A percentile compares a stretch with the other conserved stretches of the same genome.
Evolutionary conservation across 23 tunicate species (phyloP).

Genomic region (Oikopleura dioica): DNA sequence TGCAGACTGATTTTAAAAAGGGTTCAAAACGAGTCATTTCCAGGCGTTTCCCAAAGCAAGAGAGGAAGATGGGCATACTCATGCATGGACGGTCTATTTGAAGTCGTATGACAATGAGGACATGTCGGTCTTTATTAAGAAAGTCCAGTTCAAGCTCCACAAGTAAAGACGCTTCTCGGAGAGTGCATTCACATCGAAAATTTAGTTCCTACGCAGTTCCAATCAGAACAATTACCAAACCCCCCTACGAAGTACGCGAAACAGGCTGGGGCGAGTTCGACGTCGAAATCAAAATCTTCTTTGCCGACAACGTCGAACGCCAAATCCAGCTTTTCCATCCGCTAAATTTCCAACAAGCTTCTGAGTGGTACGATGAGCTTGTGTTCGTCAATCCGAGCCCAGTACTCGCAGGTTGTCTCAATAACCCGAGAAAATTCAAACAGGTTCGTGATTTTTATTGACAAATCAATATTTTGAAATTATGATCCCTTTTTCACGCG

Average conservation of each 20-base stretch:
- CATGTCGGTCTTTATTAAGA: constrained; percentile 70
- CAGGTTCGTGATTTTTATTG: too few relatives aligned
- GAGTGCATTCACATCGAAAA: too few relatives aligned
- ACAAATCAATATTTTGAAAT: too few relatives aligned
- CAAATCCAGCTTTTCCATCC: constrained; percentile 56
- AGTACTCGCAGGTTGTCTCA: too few relatives aligned
- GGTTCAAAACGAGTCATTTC: too few relatives aligned
- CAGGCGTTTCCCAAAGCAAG: constrained; percentile 72
- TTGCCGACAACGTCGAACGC: constrained; percentile 44
- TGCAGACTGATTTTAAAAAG: too few relatives aligned
- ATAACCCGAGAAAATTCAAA: too few relatives aligned
- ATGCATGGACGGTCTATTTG: constrained; percentile 74
- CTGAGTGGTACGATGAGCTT: constrained; percentile 79
- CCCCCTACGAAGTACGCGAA: constrained; percentile 83
- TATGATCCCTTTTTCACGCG: too few relatives aligned
- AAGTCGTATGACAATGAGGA: constrained; percentile 78
- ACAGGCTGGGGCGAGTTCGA: constrained; percentile 97
- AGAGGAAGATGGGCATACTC: constrained; percentile 95
- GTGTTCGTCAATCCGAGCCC: constrained; percentile 87
- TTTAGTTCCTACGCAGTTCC: constrained; percentile 72
- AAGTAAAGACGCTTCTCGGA: too few relatives aligned
- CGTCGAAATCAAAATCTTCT: constrained; percentile 62
- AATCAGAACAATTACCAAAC: constrained; percentile 49
- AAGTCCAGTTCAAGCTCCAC: constrained; percentile 80
- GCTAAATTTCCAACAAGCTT: constrained; percentile 35